Percentiles rank a stretch among this genome's conserved stretches.
Evolutionary conservation across 1,140 invertebrate species (phyloP).

Genomic region (Hyposmocoma kahamanoa): DNA sequence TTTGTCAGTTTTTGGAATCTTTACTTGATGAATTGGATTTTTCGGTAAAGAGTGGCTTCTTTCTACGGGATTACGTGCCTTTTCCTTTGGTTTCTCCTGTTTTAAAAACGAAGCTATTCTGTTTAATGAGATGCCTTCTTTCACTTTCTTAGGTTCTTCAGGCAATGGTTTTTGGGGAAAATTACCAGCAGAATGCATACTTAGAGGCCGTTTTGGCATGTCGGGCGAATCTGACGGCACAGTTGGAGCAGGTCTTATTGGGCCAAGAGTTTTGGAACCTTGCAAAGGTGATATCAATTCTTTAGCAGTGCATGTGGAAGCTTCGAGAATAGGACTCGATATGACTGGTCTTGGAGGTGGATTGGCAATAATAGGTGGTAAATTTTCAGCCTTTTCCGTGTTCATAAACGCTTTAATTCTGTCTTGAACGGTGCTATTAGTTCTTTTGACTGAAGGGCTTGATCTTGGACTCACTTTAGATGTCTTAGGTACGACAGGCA

Average conservation of each 20-base stretch:
- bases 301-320: constrained; percentile 84
- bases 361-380: constrained; percentile 23
- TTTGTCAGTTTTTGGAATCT: constrained; percentile 80
- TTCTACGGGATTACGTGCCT: constrained; percentile 73
- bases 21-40: constrained; percentile 74
- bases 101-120: constrained; percentile 86
- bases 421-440: constrained; percentile 60
- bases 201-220: constrained; percentile 64
- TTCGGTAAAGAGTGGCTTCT: constrained; percentile 75
- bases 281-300: constrained; percentile 77
- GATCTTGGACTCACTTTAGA: constrained; percentile 41
- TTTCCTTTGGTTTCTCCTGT: constrained; percentile 74
- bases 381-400: constrained; percentile 62
- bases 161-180: constrained; percentile 52
- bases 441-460: constrained; percentile 55
- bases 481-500: constrained; percentile 53
- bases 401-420: constrained; percentile 63
- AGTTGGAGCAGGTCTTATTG: constrained; percentile 72
- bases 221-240: constrained; percentile 57
- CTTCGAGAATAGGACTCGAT: constrained; percentile 85
- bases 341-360: constrained; percentile 82
- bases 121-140: constrained; percentile 78
- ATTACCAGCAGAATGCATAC: constrained; percentile 67
- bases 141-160: constrained; percentile 72
- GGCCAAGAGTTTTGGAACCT: constrained; percentile 69